Evolutionary conservation across 2,888 invertebrate species (phyloP).

Genomic region (Liposcelis brunnea): DNA sequence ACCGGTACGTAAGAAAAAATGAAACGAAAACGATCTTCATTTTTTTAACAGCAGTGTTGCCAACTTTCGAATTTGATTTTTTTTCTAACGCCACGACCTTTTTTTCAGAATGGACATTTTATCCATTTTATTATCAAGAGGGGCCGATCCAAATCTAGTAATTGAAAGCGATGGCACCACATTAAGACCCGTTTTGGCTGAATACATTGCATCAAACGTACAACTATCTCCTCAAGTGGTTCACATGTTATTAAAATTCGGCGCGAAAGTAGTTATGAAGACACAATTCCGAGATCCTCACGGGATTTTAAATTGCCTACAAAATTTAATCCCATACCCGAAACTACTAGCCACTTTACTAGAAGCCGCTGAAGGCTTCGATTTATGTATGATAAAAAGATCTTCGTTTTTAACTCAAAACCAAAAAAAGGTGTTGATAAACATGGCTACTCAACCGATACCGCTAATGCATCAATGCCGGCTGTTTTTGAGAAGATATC

Average conservation of each 20-base stretch:
- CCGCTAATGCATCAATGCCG: constrained; percentile 42
- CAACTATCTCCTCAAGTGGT: constrained; percentile 49
- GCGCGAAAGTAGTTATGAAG: constrained; percentile 64
- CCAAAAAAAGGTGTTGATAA: constrained; percentile 46
- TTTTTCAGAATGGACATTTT: constrained; percentile 4
- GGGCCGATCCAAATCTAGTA: constrained; percentile 58
- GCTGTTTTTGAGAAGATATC: background rate
- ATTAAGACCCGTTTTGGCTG: constrained; percentile 60
- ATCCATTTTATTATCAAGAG: constrained; percentile 42
- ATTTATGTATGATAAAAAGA: constrained; percentile 60
- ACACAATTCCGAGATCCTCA: constrained; percentile 70
- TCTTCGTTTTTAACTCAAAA: constrained; percentile 44
- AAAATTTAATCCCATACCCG: constrained; percentile 37
- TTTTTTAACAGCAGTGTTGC: too few species aligned
- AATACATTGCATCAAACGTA: constrained; percentile 62
- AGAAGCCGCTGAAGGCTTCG: constrained; percentile 60
- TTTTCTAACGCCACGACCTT: background rate
- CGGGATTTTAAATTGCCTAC: constrained; percentile 62
- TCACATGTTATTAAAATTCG: constrained; percentile 50
- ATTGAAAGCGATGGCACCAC: constrained; percentile 57
- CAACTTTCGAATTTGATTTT: too few species aligned
- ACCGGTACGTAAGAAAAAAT: constrained; percentile 36
- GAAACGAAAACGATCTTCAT: too few species aligned
- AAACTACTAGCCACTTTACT: constrained; percentile 44
- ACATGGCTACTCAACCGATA: constrained; percentile 47